Base-by-base conservation (phyloP, 2,888 invertebrate species). In the Sinohyriopsis cumingii region DNA sequence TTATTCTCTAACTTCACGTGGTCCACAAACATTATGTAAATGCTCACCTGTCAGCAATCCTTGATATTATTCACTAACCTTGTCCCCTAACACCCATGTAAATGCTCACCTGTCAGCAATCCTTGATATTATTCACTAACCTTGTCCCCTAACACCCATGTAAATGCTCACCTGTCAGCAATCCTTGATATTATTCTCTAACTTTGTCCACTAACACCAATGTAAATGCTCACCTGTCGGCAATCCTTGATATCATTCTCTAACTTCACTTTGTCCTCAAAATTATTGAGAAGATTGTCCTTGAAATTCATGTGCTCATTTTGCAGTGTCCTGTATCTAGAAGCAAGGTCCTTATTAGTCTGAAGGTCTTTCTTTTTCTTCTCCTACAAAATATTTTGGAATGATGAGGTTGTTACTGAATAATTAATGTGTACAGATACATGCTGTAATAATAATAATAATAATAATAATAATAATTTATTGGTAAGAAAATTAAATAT, bases 181-280 rank as follows among this genome's bases (percentile, higher is more conserved):
- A 73, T 88, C 88, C 70, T 82, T 86, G n/a, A 87, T 78, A 25
- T 81, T 72, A 55, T 72, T 69, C 68, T 88, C 87, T n/a, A n/a
- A n/a, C n/a, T n/a, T 81, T 59, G 33, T 83, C 83, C 53, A 86
- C 77, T 9, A 82, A 73, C 63, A 6, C 73, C 55, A 25, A 86
- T 57, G 64, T 68, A 45, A 25, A 25, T 59, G 20, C 53, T 68
- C 73, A 89, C 88, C 86, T 88, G 86, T 79, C 86, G 88, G 25
- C 82, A 68, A 73, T 89, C 89, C 71, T 85, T 87, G 22, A 88
- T 82, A 22, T 84, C 77, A 67, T 79, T 77, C 69, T 89, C 89
- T 56, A 84, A 62, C 60, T 85, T 86, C 25, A 88, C 82, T n/a
- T 84, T 76, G 45, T 85, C 85, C 45, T 87, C 87, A 77, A 83